These are phyloP conservation scores for Oryzias melastigma DNA, from an alignment of 2,113 vertebrate species.

Conservation along the genomic window DNA sequence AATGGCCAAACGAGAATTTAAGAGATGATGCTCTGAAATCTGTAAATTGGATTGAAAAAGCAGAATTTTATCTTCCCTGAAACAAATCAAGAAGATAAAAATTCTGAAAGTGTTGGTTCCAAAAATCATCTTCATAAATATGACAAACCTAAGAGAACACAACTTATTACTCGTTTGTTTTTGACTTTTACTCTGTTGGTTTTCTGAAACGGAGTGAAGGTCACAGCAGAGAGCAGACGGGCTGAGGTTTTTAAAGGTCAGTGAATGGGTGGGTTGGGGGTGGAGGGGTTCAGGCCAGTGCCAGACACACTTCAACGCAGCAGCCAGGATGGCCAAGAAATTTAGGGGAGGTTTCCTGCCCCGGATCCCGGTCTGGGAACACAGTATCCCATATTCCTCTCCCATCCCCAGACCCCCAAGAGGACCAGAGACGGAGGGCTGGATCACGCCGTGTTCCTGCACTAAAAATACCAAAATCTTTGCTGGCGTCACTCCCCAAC, in stretches of 20 bases:
- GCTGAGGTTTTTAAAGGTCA: slow-evolving; percentile 8
- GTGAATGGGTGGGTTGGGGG: slow-evolving; percentile 15
- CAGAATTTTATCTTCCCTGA: too few species aligned
- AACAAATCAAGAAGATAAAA: too few species aligned
- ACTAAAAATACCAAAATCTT: slow-evolving; percentile 60
- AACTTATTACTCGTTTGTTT: background rate
- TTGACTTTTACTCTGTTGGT: slow-evolving; percentile 5
- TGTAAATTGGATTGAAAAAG: too few species aligned
- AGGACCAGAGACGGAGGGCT: slow-evolving; percentile 33
- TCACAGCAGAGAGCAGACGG: slow-evolving; percentile 25
- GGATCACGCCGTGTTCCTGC: slow-evolving; percentile 59
- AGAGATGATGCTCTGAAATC: too few species aligned
- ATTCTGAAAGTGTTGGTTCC: too few species aligned
- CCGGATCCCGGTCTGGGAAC: slow-evolving; percentile 68
- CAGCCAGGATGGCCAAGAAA: slow-evolving; percentile 65
- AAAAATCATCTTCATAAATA: too few species aligned
- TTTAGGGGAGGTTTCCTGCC: slow-evolving; percentile 79
- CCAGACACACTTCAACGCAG: slow-evolving; percentile 28
- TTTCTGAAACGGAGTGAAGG: slow-evolving; percentile 38
- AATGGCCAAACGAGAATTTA: too few species aligned
- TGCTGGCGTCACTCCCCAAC: slow-evolving; percentile 2
- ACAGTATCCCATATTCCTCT: slow-evolving; percentile 55
- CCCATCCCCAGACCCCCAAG: slow-evolving; percentile 50
- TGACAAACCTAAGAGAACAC: too few species aligned
- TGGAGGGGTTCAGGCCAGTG: slow-evolving; percentile 27